phyloP scores from a whole-genome alignment of 2,888 invertebrate species.

The Lasioglossum oenotherae region DNA sequence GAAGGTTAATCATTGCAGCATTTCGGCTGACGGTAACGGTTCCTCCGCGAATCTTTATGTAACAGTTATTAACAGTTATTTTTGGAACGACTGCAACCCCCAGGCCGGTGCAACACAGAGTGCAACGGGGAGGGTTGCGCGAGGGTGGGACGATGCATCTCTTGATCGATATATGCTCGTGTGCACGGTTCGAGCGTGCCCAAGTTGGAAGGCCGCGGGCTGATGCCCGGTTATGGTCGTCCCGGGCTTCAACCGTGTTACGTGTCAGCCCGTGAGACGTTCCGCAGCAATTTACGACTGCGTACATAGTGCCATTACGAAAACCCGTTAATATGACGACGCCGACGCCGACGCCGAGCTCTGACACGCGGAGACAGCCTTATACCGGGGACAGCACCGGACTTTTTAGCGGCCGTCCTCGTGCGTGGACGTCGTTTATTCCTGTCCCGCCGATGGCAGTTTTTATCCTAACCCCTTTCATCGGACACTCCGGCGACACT shows the following conservation, averaged over 20 bases:
- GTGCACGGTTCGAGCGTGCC: constrained; percentile 67
- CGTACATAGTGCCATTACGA: constrained; percentile 71
- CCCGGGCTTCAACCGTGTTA: constrained; percentile 66
- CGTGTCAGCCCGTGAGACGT: constrained; percentile 72
- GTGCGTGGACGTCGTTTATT: constrained; percentile 51
- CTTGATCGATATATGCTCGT: constrained; percentile 77
- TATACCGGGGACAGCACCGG: constrained; percentile 18
- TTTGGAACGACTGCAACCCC: constrained; percentile 4
- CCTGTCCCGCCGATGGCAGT: constrained; percentile 25
- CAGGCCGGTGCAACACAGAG: not conserved
- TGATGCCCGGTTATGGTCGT: constrained; percentile 67
- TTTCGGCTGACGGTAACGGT: not conserved
- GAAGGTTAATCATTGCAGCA: no score
- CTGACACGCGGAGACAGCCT: constrained; percentile 12
- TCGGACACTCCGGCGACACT: constrained; percentile 3
- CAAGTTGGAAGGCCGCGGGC: constrained; percentile 68
- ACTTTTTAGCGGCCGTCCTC: constrained; percentile 44
- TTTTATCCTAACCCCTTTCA: constrained; percentile 18
- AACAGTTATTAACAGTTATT: constrained; percentile 13
- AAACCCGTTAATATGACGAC: constrained; percentile 71
- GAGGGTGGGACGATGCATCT: constrained; percentile 71
- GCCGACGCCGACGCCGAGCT: constrained; percentile 60
- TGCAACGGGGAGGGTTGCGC: not conserved
- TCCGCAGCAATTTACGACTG: constrained; percentile 74
- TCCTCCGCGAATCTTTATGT: not conserved